Percentiles rank a stretch among this genome's conserved stretches.
These are phyloP conservation scores for Podocnemis expansa DNA, from an alignment of 2,113 vertebrate species.

Conservation along the genomic window DNA sequence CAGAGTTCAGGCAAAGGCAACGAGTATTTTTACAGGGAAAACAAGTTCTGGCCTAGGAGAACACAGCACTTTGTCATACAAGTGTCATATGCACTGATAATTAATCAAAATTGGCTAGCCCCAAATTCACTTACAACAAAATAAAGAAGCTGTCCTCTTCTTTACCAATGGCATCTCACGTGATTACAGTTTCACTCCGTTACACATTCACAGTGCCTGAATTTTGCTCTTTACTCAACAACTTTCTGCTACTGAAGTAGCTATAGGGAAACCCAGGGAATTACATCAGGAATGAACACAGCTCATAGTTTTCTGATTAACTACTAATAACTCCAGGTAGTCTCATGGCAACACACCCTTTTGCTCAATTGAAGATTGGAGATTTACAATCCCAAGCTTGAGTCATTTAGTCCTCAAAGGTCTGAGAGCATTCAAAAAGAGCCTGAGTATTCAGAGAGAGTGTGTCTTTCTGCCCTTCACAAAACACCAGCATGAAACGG, in stretches of 20 bases:
- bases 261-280: neutral
- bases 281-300: neutral
- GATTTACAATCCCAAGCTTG: neutral
- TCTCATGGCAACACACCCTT: neutral
- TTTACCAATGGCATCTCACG: neutral
- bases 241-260: neutral
- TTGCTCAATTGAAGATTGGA: neutral
- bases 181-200: rapidly evolving
- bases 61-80: neutral
- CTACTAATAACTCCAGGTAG: neutral
- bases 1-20: neutral
- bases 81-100: neutral
- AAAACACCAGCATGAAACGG: neutral
- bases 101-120: rapidly evolving
- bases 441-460: rapidly evolving
- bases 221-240: neutral
- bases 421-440: neutral
- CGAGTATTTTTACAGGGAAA: neutral
- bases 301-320: neutral
- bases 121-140: neutral
- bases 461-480: neutral
- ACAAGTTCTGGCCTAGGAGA: neutral
- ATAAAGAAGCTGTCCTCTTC: neutral
- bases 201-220: neutral
- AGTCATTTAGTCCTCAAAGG: neutral